Percentiles rank a stretch among this genome's conserved stretches.
These are phyloP conservation scores for Pedionomus torquatus DNA, from an alignment of 2,113 vertebrate genomes.

Conservation along the genomic window DNA sequence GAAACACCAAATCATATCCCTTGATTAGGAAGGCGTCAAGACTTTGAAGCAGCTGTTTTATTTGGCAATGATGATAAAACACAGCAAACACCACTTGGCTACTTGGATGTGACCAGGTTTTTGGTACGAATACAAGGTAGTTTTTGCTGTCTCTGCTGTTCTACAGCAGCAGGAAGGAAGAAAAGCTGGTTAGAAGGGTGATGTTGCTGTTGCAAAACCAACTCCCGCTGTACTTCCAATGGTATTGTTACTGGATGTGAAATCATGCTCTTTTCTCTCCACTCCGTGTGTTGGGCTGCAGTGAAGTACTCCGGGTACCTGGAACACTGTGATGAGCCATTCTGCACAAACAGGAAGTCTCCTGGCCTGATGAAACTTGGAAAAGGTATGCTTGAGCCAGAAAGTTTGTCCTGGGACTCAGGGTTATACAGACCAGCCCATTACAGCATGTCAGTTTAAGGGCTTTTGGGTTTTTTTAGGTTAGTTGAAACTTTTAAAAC, in stretches of 20 bases:
- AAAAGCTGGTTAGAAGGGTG: neutral
- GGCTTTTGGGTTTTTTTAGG: neutral
- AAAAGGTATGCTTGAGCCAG: constrained; percentile 75
- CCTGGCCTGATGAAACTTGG: constrained; percentile 89
- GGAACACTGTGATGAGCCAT: constrained; percentile 83
- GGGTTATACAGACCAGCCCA: neutral
- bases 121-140: neutral
- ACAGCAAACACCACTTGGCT: neutral
- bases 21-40: neutral
- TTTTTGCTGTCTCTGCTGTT: neutral
- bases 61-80: neutral
- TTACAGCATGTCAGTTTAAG: neutral
- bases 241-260: neutral
- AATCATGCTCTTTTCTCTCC: neutral
- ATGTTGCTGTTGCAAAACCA: neutral
- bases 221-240: fast-evolving
- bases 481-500: neutral
- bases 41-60: neutral
- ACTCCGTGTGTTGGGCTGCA: neutral
- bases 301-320: constrained; percentile 89
- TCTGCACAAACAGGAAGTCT: constrained; percentile 80
- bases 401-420: neutral
- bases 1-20: neutral
- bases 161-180: neutral
- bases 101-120: neutral